Conservation (phyloP, 2,797 vertebrate genomes). For the Toxotes lorentzi region DNA sequence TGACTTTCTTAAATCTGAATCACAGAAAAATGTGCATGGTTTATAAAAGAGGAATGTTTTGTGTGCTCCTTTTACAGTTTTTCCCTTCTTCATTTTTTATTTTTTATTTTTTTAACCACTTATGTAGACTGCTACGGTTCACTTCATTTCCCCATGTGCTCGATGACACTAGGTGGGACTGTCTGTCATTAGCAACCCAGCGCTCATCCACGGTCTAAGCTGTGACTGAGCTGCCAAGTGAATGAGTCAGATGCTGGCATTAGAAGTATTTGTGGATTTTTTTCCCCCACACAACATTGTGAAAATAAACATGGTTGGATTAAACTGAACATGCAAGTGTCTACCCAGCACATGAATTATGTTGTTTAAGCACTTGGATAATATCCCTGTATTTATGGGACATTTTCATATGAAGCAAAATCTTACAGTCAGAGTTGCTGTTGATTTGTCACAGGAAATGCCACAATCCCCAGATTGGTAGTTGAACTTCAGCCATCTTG, state of each 20-base stretch:
- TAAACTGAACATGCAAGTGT: not conserved
- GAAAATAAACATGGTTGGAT: not conserved
- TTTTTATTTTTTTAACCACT: not conserved
- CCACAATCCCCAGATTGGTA: conserved; percentile 11
- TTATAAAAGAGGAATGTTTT: not conserved
- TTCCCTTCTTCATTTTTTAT: not conserved
- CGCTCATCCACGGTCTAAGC: not conserved
- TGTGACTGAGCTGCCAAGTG: conserved; percentile 9
- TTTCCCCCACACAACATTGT: not conserved
- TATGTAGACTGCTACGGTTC: not conserved
- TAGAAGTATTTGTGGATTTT: not conserved
- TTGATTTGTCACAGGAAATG: conserved; percentile 33
- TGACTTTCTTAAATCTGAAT: too few relatives aligned
- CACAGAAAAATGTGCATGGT: not conserved
- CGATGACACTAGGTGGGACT: not conserved
- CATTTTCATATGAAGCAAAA: not conserved
- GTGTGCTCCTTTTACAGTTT: not conserved
- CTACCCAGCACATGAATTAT: not conserved
- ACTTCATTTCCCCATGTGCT: not conserved
- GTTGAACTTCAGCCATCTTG: conserved; percentile 4
- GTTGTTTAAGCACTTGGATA: too few relatives aligned
- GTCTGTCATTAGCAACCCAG: not conserved
- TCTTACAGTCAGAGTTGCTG: not conserved
- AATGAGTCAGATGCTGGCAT: conserved; percentile 21
- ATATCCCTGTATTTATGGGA: too few relatives aligned